Percentiles rank a stretch among this genome's conserved stretches.
Conservation (phyloP, 1,140 invertebrate species). For the Lamellibrachia luymesi region DNA sequence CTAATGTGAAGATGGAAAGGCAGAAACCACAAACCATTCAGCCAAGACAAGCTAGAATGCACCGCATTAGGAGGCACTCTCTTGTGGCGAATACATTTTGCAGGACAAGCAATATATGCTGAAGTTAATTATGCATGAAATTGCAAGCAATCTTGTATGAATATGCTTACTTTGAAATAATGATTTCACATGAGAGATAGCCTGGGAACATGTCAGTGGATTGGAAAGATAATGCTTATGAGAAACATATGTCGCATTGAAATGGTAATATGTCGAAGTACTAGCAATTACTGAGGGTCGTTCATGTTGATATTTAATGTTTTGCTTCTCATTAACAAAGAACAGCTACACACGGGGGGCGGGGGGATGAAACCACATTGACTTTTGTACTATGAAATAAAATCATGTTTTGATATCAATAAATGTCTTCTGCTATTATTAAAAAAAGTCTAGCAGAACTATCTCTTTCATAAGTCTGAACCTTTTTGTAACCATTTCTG, state of each 20-base stretch:
- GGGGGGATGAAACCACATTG: no score
- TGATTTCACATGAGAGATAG: not conserved
- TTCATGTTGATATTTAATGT: not conserved
- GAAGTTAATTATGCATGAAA: slow-evolving; percentile 1
- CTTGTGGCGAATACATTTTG: not conserved
- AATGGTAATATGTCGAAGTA: not conserved
- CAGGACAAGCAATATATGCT: not conserved
- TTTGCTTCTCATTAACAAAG: not conserved
- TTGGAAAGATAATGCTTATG: not conserved
- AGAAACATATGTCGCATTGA: not conserved
- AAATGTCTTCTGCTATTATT: no score
- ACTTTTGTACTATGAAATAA: no score
- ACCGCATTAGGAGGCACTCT: not conserved
- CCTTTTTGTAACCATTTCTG: no score
- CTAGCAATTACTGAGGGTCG: not conserved
- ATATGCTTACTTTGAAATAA: not conserved
- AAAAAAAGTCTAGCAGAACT: no score
- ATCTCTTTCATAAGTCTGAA: no score
- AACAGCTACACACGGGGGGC: no score
- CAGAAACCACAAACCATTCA: not conserved
- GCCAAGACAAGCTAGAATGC: not conserved
- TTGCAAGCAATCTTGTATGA: not conserved
- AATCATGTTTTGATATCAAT: no score
- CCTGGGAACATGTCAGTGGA: not conserved
- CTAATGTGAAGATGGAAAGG: not conserved